A percentile compares a stretch with the other conserved stretches of the same genome.
Conservation (phyloP, 2,888 invertebrate species). For the Yponomeuta sedellus region DNA sequence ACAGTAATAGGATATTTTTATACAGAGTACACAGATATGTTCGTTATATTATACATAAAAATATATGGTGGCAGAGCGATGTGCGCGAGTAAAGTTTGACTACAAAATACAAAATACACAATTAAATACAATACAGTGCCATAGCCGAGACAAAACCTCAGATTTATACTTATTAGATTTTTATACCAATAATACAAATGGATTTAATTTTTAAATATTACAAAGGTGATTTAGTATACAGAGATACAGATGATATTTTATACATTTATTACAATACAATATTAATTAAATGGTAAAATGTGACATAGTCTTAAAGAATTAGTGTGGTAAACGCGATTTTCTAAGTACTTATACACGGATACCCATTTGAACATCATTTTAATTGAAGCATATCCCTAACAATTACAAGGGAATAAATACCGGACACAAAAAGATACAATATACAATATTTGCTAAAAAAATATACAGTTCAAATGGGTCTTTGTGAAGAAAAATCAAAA, state of each 20-base stretch:
- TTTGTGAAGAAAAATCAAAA: background rate
- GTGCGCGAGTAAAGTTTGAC: constrained; percentile 66
- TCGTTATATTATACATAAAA: constrained; percentile 30
- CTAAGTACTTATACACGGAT: constrained; percentile 33
- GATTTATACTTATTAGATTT: constrained; percentile 75
- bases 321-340: constrained; percentile 57
- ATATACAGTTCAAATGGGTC: background rate
- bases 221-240: constrained; percentile 76
- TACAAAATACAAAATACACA: constrained; percentile 44
- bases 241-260: constrained; percentile 77
- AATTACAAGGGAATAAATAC: background rate
- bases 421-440: background rate
- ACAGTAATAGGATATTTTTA: constrained; percentile 75
- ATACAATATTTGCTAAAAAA: background rate
- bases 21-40: constrained; percentile 51
- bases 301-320: constrained; percentile 67
- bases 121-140: constrained; percentile 58
- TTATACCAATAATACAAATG: constrained; percentile 74
- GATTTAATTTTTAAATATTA: constrained; percentile 77
- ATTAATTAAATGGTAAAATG: constrained; percentile 66
- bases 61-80: constrained; percentile 38
- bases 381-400: background rate
- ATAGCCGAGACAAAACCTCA: constrained; percentile 72
- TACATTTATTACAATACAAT: constrained; percentile 75
- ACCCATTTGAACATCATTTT: background rate